phyloP scores from a whole-genome alignment of 2,888 invertebrate genomes.

The Lutraria lutraria region DNA sequence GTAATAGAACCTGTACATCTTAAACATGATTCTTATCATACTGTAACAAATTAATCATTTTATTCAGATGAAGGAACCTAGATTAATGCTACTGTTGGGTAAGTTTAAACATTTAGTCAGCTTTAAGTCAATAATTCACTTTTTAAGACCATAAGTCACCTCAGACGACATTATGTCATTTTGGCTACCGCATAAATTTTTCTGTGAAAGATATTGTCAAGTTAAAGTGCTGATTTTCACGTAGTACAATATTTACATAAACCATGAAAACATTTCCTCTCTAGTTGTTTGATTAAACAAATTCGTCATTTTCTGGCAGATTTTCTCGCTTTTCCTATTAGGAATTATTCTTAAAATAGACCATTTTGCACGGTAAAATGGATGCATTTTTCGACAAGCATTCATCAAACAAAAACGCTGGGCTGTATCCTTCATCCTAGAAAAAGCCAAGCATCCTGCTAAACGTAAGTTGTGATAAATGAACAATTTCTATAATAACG shows the following conservation, averaged over 20 bases:
- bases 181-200: background rate
- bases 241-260: slow-evolving; percentile 14
- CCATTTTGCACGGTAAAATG: slow-evolving; percentile 18
- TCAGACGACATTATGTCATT: background rate
- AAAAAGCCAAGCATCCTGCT: slow-evolving; percentile 35
- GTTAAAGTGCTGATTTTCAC: background rate
- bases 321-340: slow-evolving; percentile 7
- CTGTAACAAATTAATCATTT: too few species aligned
- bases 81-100: too few species aligned
- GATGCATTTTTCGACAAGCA: slow-evolving; percentile 37
- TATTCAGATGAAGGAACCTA: too few species aligned
- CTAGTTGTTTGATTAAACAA: slow-evolving; percentile 16
- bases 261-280: slow-evolving; percentile 16
- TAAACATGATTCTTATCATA: too few species aligned
- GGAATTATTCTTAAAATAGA: slow-evolving; percentile 32
- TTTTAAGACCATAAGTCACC: background rate
- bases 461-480: slow-evolving; percentile 63
- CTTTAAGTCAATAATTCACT: background rate
- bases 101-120: too few species aligned
- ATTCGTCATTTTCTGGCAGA: slow-evolving; percentile 27
- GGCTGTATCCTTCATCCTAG: slow-evolving; percentile 35
- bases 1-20: too few species aligned
- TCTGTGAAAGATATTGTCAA: slow-evolving; percentile 1
- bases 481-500: slow-evolving; percentile 68
- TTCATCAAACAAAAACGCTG: slow-evolving; percentile 35